These are phyloP conservation scores for Isotomurus palustris DNA, from an alignment of 2,888 invertebrate genomes.

Conservation along the genomic window DNA sequence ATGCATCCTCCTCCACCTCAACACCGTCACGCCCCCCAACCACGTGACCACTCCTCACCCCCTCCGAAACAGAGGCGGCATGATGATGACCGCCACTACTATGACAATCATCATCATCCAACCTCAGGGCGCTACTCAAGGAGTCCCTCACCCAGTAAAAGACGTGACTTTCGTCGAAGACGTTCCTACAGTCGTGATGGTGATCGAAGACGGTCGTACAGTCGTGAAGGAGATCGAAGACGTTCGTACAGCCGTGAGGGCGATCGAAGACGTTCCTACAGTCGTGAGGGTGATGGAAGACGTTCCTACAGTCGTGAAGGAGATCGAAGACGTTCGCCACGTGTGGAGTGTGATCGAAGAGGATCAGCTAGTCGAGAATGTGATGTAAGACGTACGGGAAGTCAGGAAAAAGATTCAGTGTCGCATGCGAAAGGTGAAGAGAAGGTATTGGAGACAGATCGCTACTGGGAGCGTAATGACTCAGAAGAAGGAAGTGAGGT, in stretches of 20 bases:
- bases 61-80: too few relatives aligned
- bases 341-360: not conserved
- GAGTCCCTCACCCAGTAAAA: too few relatives aligned
- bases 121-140: too few relatives aligned
- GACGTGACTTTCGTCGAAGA: too few relatives aligned
- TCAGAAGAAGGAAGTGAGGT: conserved; percentile 46
- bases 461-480: conserved; percentile 1
- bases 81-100: too few relatives aligned
- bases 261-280: not conserved
- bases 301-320: not conserved
- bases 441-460: not conserved
- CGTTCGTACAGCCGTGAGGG: not conserved
- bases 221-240: too few relatives aligned
- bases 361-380: too few relatives aligned
- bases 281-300: not conserved
- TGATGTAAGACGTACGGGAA: not conserved
- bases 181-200: too few relatives aligned
- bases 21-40: too few relatives aligned
- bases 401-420: not conserved
- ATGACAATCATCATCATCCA: too few relatives aligned
- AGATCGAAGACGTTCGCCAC: not conserved
- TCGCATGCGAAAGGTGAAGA: not conserved
- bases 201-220: too few relatives aligned
- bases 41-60: too few relatives aligned
- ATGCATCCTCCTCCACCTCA: conserved; percentile 10